Percentiles rank a stretch among this genome's conserved stretches.
Evolutionary conservation across 2,113 vertebrate species (phyloP).

Genomic region (Romanogobio albipinnatus): DNA sequence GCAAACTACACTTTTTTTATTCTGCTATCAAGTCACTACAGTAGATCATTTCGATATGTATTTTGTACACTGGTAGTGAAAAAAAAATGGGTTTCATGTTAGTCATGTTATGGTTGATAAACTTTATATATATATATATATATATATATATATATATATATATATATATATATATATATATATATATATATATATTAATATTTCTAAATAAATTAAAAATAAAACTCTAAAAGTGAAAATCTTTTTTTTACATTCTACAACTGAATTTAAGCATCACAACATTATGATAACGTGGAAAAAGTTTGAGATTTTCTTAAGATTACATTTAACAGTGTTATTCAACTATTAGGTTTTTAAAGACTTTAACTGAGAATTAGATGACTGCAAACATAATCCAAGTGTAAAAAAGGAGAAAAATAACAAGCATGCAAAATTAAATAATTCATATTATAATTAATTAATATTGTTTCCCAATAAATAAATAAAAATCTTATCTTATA

Average conservation of each 20-base stretch:
- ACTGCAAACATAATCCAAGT: neutral
- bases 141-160: neutral
- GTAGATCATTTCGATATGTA: slow-evolving; percentile 1
- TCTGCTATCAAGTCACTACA: neutral
- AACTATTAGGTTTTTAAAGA: neutral
- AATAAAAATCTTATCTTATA: too few species aligned
- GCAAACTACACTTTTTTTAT: slow-evolving; percentile 9
- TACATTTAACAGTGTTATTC: neutral
- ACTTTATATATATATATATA: neutral
- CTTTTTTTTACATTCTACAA: neutral
- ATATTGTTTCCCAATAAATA: neutral
- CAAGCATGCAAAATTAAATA: neutral
- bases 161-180: neutral
- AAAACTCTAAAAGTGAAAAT: neutral
- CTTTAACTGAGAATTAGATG: neutral
- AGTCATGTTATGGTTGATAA: neutral
- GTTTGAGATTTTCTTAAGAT: neutral
- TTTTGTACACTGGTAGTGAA: slow-evolving; percentile 35
- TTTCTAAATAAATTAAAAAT: neutral
- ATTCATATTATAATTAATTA: neutral
- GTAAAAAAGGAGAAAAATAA: neutral
- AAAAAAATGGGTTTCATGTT: neutral
- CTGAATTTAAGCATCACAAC: neutral
- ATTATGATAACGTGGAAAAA: neutral
- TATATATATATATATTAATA: neutral